These are phyloP conservation scores for Drosophila varians DNA, from an alignment of 1,140 invertebrate species.

Conservation along the genomic window DNA sequence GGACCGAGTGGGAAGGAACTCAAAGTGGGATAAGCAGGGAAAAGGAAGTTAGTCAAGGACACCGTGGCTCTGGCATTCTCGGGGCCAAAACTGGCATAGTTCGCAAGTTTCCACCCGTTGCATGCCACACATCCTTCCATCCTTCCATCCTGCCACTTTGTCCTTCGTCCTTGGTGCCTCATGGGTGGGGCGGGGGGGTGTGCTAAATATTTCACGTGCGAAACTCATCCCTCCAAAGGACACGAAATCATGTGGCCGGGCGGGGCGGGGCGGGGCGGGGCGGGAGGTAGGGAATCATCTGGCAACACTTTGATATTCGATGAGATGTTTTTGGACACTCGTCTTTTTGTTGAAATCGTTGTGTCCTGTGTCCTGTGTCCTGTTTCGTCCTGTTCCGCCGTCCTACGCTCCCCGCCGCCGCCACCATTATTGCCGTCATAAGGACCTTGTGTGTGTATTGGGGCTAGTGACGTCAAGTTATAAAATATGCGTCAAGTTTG, in stretches of 20 bases:
- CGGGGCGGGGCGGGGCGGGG: too few species aligned
- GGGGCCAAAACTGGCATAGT: background rate
- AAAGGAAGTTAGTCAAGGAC: background rate
- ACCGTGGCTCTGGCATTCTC: background rate
- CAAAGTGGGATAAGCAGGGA: background rate
- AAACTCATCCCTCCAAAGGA: conserved; percentile 52
- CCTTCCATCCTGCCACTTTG: too few species aligned
- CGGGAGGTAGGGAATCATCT: conserved; percentile 71
- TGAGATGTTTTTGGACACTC: conserved; percentile 44
- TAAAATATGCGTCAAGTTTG: conserved; percentile 74
- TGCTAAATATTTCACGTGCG: conserved; percentile 49
- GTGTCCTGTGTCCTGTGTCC: conserved; percentile 2
- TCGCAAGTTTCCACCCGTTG: background rate
- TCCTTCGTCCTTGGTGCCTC: too few species aligned
- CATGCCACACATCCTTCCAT: conserved; percentile 9
- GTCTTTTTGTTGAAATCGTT: background rate
- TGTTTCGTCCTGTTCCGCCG: background rate
- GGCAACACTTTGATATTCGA: conserved; percentile 79
- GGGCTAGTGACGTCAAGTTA: conserved; percentile 67
- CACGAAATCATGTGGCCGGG: too few species aligned
- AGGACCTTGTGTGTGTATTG: conserved; percentile 19
- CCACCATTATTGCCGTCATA: conserved; percentile 42
- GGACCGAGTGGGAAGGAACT: too few species aligned
- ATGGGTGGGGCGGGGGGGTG: conserved; percentile 18
- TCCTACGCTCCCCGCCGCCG: background rate